phyloP scores from a whole-genome alignment of 2,888 invertebrate genomes.

The Agriopis marginaria region DNA sequence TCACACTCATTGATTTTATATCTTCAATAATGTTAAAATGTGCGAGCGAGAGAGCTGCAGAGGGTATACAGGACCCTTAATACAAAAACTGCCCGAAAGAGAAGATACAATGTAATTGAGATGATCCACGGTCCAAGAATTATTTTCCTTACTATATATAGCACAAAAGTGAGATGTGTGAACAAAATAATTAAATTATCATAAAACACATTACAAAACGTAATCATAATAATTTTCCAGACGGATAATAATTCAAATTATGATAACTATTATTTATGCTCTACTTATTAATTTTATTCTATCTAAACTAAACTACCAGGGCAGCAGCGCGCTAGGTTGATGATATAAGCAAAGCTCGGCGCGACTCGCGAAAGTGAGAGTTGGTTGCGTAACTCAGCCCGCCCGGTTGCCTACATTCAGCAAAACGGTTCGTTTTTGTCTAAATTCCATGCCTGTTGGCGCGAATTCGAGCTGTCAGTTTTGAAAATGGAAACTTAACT shows the following conservation, averaged over 20 bases:
- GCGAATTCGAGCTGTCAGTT: slow-evolving; percentile 37
- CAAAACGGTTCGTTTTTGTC: slow-evolving; percentile 36
- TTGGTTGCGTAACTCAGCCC: slow-evolving; percentile 80
- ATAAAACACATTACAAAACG: slow-evolving; percentile 4
- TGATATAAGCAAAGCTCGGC: slow-evolving; percentile 72
- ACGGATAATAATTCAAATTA: neutral
- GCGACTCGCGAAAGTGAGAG: slow-evolving; percentile 83
- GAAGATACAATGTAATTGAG: too few species aligned
- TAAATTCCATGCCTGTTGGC: slow-evolving; percentile 38
- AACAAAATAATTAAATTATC: neutral
- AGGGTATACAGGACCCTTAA: too few species aligned
- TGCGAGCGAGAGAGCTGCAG: too few species aligned
- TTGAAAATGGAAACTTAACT: slow-evolving; percentile 37
- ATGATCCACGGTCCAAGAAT: too few species aligned
- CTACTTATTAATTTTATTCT: slow-evolving; percentile 38
- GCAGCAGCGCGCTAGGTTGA: slow-evolving; percentile 63
- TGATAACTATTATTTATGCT: slow-evolving; percentile 15
- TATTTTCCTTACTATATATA: neutral
- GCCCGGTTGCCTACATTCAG: slow-evolving; percentile 60
- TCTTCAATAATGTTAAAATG: too few species aligned
- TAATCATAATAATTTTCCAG: slow-evolving; percentile 5
- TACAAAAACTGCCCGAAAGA: too few species aligned
- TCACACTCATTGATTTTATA: too few species aligned
- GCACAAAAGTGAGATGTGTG: neutral
- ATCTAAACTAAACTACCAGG: slow-evolving; percentile 59